Conservation (phyloP, 1,140 invertebrate genomes). For the Anthonomus grandis region DNA sequence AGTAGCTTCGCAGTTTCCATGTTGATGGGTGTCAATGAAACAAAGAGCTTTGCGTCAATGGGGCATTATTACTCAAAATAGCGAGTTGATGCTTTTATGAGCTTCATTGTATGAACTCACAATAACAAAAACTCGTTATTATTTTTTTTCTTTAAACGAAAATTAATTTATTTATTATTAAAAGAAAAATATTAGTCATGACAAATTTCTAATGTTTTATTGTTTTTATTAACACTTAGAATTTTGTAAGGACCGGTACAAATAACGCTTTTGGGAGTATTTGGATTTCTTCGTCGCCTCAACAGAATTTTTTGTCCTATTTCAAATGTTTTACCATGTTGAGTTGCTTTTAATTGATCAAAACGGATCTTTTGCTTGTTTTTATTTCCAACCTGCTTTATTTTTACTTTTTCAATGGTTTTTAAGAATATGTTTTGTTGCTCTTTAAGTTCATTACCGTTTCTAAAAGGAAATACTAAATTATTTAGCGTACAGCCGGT, state of each 20-base stretch:
- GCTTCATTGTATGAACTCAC: no score
- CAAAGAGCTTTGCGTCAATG: no score
- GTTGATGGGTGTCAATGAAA: no score
- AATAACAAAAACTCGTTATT: no score
- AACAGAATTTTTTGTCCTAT: background rate
- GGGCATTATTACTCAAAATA: no score
- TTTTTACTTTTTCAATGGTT: conserved; percentile 3
- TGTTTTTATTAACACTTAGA: background rate
- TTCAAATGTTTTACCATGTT: background rate
- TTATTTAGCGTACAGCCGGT: background rate
- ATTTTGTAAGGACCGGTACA: background rate
- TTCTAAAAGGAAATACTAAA: conserved; percentile 7
- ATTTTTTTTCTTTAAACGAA: no score
- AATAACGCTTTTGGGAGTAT: background rate
- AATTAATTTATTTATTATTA: no score
- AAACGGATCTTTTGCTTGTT: conserved; percentile 2
- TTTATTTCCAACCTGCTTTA: background rate
- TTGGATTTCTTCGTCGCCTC: background rate
- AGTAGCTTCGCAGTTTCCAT: no score
- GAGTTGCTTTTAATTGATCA: background rate
- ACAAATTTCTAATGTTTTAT: background rate
- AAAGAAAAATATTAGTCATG: no score
- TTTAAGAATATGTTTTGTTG: conserved; percentile 5
- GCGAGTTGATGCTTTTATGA: no score
- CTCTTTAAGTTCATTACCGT: background rate